Conservation (phyloP, 53 echinoderm and acorn worm genomes). For the Zoroaster sp. region DNA sequence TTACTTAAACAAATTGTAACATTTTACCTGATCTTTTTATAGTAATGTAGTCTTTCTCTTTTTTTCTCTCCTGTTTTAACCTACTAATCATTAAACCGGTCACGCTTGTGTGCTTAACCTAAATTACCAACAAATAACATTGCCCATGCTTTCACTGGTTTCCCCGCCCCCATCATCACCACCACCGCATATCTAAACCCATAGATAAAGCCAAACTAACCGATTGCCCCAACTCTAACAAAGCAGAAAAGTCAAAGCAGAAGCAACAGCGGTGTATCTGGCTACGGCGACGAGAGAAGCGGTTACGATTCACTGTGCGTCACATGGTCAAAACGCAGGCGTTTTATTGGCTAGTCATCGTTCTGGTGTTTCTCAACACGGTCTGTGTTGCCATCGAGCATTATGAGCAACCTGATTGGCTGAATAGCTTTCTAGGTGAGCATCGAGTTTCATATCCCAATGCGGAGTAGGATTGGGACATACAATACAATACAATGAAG, state of each 20-base stretch:
- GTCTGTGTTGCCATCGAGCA: conserved; percentile 96
- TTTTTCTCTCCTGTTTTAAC: not conserved
- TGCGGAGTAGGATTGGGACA: not conserved
- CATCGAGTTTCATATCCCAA: not conserved
- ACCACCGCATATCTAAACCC: conserved; percentile 44
- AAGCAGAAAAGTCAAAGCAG: conserved; percentile 87
- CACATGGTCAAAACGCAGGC: conserved; percentile 93
- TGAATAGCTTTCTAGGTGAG: conserved; percentile 86
- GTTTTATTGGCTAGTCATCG: conserved; percentile 98
- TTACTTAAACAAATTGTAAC: not conserved
- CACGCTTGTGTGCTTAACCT: conserved; percentile 52
- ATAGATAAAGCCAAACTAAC: conserved; percentile 66
- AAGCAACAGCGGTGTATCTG: conserved; percentile 83
- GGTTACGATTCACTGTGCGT: conserved; percentile 88
- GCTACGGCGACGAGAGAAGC: conserved; percentile 86
- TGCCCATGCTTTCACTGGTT: conserved; percentile 11
- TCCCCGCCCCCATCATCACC: not conserved
- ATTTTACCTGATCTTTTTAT: not conserved
- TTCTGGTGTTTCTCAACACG: conserved; percentile 97
- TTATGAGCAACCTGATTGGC: conserved; percentile 84
- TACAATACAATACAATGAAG: too few species aligned
- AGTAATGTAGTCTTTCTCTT: conserved; percentile 7
- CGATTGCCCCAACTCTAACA: conserved; percentile 62
- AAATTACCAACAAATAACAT: conserved; percentile 3
- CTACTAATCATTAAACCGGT: conserved; percentile 6